Conservation (phyloP, 2,888 invertebrate genomes). For the Ephialtes manifestator region DNA sequence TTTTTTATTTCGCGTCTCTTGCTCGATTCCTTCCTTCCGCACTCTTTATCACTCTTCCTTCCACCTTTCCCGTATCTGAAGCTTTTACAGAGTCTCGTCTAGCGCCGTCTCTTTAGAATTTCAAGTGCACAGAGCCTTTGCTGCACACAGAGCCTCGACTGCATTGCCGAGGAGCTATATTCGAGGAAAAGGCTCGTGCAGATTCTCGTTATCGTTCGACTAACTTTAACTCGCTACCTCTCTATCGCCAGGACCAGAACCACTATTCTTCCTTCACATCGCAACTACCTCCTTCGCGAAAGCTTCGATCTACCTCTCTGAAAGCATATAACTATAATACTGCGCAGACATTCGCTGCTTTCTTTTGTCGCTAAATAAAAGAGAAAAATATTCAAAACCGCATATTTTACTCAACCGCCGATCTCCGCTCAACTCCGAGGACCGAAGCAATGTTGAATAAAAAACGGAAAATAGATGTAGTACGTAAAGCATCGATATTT, state of each 20-base stretch:
- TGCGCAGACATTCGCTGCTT: neutral
- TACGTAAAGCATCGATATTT: neutral
- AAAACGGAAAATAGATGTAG: neutral
- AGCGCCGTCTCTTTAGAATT: constrained; percentile 29
- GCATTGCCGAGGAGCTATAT: constrained; percentile 1
- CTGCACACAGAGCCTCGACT: neutral
- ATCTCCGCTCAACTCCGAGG: neutral
- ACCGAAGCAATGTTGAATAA: neutral
- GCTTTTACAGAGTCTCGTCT: constrained; percentile 17
- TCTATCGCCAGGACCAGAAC: neutral
- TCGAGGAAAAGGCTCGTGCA: constrained; percentile 2
- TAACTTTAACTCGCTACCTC: constrained; percentile 28
- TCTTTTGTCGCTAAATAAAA: neutral
- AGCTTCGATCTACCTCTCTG: neutral
- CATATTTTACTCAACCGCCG: neutral
- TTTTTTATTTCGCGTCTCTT: constrained; percentile 1
- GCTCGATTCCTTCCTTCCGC: neutral
- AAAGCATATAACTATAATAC: neutral
- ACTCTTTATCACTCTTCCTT: neutral
- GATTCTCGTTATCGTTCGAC: constrained; percentile 53
- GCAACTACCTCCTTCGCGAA: neutral
- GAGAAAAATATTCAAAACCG: neutral
- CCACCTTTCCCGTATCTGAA: neutral
- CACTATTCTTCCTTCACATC: neutral
- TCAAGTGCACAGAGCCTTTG: constrained; percentile 17